Conservation (phyloP, 2,113 vertebrate genomes). For the Abramis brama region DNA sequence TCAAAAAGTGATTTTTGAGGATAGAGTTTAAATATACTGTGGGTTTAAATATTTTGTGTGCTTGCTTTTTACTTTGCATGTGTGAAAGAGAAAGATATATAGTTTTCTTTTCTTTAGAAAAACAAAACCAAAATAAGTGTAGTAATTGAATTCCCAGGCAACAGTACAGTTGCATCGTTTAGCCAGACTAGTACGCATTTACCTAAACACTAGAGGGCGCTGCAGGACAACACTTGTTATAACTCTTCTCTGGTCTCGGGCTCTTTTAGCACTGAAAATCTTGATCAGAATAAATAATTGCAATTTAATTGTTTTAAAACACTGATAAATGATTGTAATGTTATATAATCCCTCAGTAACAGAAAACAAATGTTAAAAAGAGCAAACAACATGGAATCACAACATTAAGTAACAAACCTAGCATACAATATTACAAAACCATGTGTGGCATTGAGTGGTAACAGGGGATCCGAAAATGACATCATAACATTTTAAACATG, state of each 20-base stretch:
- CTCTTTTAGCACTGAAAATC: neutral
- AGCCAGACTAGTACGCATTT: neutral
- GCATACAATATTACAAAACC: no score
- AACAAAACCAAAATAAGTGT: no score
- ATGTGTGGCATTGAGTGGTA: no score
- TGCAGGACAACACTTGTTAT: conserved; percentile 18
- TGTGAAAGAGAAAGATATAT: neutral
- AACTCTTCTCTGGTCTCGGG: neutral
- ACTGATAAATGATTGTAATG: neutral
- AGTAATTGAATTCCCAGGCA: neutral
- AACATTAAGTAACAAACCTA: no score
- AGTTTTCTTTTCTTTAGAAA: neutral
- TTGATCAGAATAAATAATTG: neutral
- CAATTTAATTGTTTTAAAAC: neutral
- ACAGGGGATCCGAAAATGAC: no score
- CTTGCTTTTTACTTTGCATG: neutral
- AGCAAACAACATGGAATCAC: no score
- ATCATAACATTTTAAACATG: no score
- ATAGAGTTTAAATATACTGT: conserved; percentile 45
- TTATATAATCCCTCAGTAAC: neutral
- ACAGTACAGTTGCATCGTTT: neutral
- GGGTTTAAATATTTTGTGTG: neutral
- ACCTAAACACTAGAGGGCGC: conserved; percentile 49
- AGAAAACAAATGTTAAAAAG: neutral
- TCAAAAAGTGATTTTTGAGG: conserved; percentile 60